A percentile compares a stretch with the other conserved stretches of the same genome.
Conservation (phyloP, 1,140 invertebrate species). For the Physella acuta region DNA sequence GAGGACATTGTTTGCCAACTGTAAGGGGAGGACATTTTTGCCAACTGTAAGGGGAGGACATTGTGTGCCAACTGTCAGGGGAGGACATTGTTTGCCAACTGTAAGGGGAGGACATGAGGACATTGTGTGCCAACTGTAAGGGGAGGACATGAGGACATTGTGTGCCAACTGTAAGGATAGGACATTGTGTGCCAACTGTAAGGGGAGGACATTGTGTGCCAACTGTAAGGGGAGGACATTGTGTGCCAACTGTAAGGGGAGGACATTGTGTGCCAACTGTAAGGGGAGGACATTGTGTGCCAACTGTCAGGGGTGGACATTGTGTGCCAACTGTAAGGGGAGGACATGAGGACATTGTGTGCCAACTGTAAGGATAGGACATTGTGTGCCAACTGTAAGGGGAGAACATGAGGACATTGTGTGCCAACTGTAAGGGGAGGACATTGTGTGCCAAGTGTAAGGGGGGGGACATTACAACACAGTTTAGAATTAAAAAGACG, state of each 20-base stretch:
- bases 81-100: too few relatives aligned
- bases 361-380: not conserved
- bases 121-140: not conserved
- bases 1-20: too few relatives aligned
- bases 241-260: not conserved
- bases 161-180: not conserved
- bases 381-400: not conserved
- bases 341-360: not conserved
- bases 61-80: too few relatives aligned
- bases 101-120: too few relatives aligned
- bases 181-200: not conserved
- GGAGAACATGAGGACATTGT: not conserved
- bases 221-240: not conserved
- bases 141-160: not conserved
- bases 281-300: not conserved
- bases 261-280: not conserved
- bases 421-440: not conserved
- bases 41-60: too few relatives aligned
- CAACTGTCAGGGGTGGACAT: not conserved
- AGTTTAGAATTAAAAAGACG: too few relatives aligned
- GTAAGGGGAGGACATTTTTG: too few relatives aligned
- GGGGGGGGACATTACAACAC: too few relatives aligned
- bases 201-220: not conserved
- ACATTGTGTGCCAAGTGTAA: too few relatives aligned
- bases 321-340: not conserved